These are phyloP conservation scores for Poecilia velifera DNA, from an alignment of 2,797 vertebrate genomes.

Conservation along the genomic window DNA sequence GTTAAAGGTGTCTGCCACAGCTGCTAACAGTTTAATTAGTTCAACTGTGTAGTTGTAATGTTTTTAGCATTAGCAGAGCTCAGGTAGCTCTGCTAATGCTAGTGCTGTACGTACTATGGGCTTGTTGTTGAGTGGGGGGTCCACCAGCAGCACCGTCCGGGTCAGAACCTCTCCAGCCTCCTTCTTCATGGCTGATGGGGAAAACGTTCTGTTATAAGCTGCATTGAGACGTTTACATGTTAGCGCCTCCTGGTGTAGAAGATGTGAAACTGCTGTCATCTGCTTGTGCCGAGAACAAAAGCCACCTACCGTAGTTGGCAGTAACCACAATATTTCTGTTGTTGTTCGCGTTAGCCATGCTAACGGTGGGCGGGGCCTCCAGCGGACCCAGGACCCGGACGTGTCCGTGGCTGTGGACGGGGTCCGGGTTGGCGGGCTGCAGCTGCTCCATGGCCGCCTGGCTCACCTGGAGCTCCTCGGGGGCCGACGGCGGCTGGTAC, in stretches of 20 bases:
- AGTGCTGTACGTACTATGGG: conserved; percentile 45
- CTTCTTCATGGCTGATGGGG: conserved; percentile 32
- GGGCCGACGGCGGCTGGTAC: conserved; percentile 21
- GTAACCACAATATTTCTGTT: conserved; percentile 9
- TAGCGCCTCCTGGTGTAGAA: background rate
- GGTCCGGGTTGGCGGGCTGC: conserved; percentile 31
- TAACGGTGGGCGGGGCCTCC: conserved; percentile 8
- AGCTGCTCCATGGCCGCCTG: conserved; percentile 42
- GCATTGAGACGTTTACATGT: accelerated
- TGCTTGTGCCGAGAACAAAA: background rate
- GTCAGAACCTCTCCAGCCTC: conserved; percentile 26
- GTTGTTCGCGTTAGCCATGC: conserved; percentile 8
- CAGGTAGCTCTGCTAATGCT: background rate
- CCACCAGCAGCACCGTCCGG: conserved; percentile 50
- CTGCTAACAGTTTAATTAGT: background rate
- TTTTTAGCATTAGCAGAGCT: background rate
- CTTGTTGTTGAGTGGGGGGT: conserved; percentile 49
- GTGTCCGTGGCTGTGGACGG: background rate
- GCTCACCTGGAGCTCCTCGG: conserved; percentile 35
- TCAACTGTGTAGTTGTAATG: background rate
- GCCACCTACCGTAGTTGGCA: conserved; percentile 15
- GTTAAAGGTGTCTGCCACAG: no score
- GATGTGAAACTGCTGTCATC: background rate
- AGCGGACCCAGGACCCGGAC: conserved; percentile 8
- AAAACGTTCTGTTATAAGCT: background rate